Evolutionary conservation across 2,113 vertebrate genomes (phyloP).

Genomic region (Myotis davidii): DNA sequence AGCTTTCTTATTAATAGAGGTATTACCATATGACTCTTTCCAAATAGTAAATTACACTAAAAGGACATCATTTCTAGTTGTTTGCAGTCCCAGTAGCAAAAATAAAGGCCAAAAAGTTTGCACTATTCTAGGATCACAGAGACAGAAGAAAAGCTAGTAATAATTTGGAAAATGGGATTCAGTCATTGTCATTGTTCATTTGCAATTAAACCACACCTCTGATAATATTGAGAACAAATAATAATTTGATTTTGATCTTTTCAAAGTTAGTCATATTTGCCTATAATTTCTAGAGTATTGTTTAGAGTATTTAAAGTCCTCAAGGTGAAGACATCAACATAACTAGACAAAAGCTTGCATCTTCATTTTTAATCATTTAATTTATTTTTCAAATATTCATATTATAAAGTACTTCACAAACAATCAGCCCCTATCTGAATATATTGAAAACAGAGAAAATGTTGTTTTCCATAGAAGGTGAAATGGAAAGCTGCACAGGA

Average conservation of each 20-base stretch:
- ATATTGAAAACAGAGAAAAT: conserved; percentile 6
- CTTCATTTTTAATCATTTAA: conserved; percentile 18
- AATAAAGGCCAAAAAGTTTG: background rate
- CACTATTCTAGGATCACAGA: conserved; percentile 6
- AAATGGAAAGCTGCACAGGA: background rate
- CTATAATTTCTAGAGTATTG: background rate
- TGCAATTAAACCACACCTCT: conserved; percentile 28
- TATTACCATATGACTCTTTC: conserved; percentile 58
- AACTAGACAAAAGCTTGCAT: background rate
- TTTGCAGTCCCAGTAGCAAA: conserved; percentile 42
- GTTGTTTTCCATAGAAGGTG: background rate
- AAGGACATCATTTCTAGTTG: conserved; percentile 59
- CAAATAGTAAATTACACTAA: conserved; percentile 54
- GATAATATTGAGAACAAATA: conserved; percentile 25
- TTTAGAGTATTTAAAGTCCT: conserved; percentile 25
- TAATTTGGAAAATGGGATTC: conserved; percentile 22
- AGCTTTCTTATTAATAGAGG: conserved; percentile 47
- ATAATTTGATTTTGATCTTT: conserved; percentile 45
- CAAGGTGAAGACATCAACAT: background rate
- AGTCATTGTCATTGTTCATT: background rate
- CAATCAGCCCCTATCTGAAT: background rate
- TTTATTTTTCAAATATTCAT: conserved; percentile 41
- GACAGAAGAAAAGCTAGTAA: conserved; percentile 3
- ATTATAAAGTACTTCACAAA: background rate
- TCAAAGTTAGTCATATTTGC: background rate